Evolutionary conservation across 2,888 invertebrate genomes (phyloP), one percentile per base, ranked within the genome.

Genomic region (Luperina nickerlii): DNA sequence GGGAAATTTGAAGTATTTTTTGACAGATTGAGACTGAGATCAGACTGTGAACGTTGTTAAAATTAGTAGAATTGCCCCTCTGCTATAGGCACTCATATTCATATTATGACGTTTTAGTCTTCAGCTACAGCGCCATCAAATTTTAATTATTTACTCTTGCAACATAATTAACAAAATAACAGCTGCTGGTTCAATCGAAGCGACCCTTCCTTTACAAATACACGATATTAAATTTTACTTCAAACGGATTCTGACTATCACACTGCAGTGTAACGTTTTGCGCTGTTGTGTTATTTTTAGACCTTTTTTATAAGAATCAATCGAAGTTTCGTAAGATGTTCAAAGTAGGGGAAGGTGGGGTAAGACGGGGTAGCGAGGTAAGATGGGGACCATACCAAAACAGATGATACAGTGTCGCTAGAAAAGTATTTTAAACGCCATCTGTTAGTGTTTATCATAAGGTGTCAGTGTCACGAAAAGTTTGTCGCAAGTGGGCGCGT

Each of bases 191-290:
- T 74, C 84, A 87, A 78, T 83, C 87, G 78, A 87, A 71, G 18
- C 63, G 70, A 78, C 78, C 84, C 45, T 82, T 74, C 67, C 79
- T 48, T 79, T 72, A 78, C 86, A 85, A 88, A 88, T 83, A 74
- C 76, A 80, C 79, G 77, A 88, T 84, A 88, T 89, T 83, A 89
- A 85, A 89, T 89, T 89, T 85, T 79, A 85, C 83, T 75, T 83
- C 74, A 79, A 81, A 67, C 15, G 13, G 38, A 48, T 72, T 68
- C 77, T 18, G 54, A 57, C 75, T 81, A n/a, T 88, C 24, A 87
- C 89, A 87, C 88, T 80, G 80, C 57, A n/a, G n/a, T n/a, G 74
- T 72, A 60, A 51, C n/a, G 7, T 71, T 38, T 1, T 18, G 13
- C 3, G 13, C 13, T 11, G 0, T 24, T 60, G 18, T 57, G 9